Percentiles rank a stretch among this genome's conserved stretches.
These are phyloP conservation scores for Danaus plexippus DNA, from an alignment of 1,140 invertebrate genomes.

Conservation along the genomic window DNA sequence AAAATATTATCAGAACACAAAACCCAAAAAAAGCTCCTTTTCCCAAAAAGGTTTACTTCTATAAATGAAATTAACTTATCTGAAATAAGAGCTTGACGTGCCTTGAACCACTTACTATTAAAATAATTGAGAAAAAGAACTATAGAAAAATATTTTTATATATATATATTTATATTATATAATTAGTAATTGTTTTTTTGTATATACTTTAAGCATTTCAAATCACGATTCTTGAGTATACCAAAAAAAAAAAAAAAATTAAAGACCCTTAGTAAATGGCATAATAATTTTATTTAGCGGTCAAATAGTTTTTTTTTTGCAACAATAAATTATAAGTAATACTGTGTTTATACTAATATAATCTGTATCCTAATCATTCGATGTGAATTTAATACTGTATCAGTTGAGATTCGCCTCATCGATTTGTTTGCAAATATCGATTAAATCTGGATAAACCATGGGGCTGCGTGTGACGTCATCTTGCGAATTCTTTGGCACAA, in stretches of 20 bases:
- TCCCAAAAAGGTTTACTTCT: slow-evolving; percentile 13
- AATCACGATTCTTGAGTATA: slow-evolving; percentile 13
- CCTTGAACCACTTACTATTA: not conserved
- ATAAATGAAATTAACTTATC: slow-evolving; percentile 11
- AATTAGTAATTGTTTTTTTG: too few species aligned
- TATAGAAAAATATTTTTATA: too few species aligned
- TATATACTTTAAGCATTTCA: too few species aligned
- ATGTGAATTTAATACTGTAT: too few species aligned
- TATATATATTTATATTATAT: too few species aligned
- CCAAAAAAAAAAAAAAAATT: slow-evolving; percentile 38
- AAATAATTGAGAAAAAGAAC: slow-evolving; percentile 10
- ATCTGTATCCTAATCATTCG: too few species aligned
- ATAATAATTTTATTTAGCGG: slow-evolving; percentile 51
- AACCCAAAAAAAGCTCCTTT: slow-evolving; percentile 7
- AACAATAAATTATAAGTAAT: too few species aligned
- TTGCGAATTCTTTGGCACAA: slow-evolving; percentile 37
- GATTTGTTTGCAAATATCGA: too few species aligned
- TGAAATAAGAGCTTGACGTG: not conserved
- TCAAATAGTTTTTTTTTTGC: slow-evolving; percentile 14
- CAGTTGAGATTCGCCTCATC: too few species aligned
- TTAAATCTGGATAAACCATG: too few species aligned
- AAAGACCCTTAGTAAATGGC: slow-evolving; percentile 42
- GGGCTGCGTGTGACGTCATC: slow-evolving; percentile 36
- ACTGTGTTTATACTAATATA: too few species aligned
- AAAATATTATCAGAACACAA: not conserved